A percentile compares a stretch with the other conserved stretches of the same genome.
phyloP scores from a whole-genome alignment of 2,797 vertebrate genomes.

The Danio jaintianensis region DNA sequence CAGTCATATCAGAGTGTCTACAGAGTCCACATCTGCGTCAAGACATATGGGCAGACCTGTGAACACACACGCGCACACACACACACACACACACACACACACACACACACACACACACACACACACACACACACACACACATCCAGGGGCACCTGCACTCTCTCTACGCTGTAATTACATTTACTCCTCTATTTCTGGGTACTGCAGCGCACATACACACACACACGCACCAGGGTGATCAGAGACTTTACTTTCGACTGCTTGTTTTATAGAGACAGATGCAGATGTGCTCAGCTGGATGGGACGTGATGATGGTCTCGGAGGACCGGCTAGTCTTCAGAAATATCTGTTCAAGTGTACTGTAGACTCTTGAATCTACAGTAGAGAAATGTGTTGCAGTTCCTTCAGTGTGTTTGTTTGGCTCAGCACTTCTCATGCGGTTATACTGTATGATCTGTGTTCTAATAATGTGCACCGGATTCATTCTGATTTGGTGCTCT shows the following conservation, averaged over 20 bases:
- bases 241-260: conserved; percentile 23
- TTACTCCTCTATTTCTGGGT: conserved; percentile 49
- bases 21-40: conserved; percentile 43
- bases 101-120: background rate
- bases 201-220: conserved; percentile 24
- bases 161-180: conserved; percentile 28
- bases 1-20: conserved; percentile 24
- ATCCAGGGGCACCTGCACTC: conserved; percentile 33
- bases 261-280: conserved; percentile 20
- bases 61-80: conserved; percentile 1
- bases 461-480: too few relatives aligned
- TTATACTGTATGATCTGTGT: too few relatives aligned
- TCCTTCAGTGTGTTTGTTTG: background rate
- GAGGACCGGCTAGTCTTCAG: background rate
- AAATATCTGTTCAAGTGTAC: background rate
- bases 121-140: conserved; percentile 7
- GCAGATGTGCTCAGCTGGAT: conserved; percentile 44
- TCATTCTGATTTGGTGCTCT: too few relatives aligned
- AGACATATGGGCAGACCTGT: conserved; percentile 32
- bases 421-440: too few relatives aligned
- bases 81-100: conserved; percentile 19
- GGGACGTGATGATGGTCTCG: background rate
- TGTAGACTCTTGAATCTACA: background rate
- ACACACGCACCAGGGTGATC: conserved; percentile 4
- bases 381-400: background rate